Base-by-base conservation (phyloP, 2,113 vertebrate genomes). In the Nestor notabilis region DNA sequence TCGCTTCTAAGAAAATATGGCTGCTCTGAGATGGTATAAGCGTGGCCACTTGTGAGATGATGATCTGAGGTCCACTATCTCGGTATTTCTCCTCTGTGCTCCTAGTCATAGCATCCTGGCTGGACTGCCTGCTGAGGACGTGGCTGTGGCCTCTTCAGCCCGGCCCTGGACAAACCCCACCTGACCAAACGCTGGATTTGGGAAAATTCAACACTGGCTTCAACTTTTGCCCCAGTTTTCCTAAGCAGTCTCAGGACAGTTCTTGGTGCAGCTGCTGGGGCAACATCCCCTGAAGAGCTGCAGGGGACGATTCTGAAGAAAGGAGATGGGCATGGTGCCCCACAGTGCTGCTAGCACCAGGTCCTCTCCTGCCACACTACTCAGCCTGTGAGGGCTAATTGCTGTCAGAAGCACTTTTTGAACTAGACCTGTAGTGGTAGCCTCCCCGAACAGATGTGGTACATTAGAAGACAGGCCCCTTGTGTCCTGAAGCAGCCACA, bases 291-390 rank as follows among this genome's bases (percentile, higher is more conserved):
- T 11, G 11, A 24, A 49, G 11, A 53, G 4, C 28, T 41, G 23
- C 10, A 66, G 19, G 27, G 44, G 35, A 44, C 14, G 23, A 29
- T 69, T 63, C 24, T 52, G 27, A 56, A 50, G 29, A 56, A 60
- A 13, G 25, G 24, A 77, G 21, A 18, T 33, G 29, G 19, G 13
- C 19, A 43, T 0, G 0, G 44, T 82, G 33, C 20, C 25, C 15
- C 14, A 33, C 4, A 0, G 0, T 49, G 17, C 27, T 76, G 17
- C 35, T 8, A 4, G 35, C 1, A 2, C 17, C 20, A 74, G 35
- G 23, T 9, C 35, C 41, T 39, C 41, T 80, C 8, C 47, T 80
- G 41, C 28, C 33, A 58, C 35, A 74, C 23, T 28, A 37, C 19
- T 61, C 27, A 74, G 27, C 39, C 41, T 55, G 19, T 1, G 0